Evolutionary conservation across 2,888 invertebrate genomes (phyloP).

Genomic region (Drosophila gaucha): DNA sequence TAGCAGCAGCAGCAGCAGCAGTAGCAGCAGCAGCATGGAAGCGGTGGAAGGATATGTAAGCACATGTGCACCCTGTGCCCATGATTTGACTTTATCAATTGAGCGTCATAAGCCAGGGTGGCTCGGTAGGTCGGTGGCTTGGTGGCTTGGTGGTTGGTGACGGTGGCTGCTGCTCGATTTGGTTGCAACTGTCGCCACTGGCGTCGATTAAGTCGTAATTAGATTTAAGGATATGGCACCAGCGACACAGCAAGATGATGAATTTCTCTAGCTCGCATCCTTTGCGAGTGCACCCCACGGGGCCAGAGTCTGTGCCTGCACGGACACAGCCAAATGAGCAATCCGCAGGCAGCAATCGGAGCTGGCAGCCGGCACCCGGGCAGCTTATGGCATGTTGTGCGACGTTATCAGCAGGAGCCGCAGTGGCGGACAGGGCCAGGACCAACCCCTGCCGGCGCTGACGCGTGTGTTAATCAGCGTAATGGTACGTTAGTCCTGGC

Average conservation of each 20-base stretch:
- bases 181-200: slow-evolving; percentile 82
- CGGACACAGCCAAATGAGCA: slow-evolving; percentile 75
- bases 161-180: slow-evolving; percentile 43
- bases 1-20: slow-evolving; percentile 14
- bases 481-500: slow-evolving; percentile 77
- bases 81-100: slow-evolving; percentile 83
- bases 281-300: slow-evolving; percentile 65
- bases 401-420: slow-evolving; percentile 72
- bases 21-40: neutral
- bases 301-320: slow-evolving; percentile 30
- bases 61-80: slow-evolving; percentile 59
- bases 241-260: slow-evolving; percentile 82
- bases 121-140: slow-evolving; percentile 22
- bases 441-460: slow-evolving; percentile 49
- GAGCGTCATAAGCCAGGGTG: slow-evolving; percentile 79
- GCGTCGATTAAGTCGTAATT: slow-evolving; percentile 85
- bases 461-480: slow-evolving; percentile 83
- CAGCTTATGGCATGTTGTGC: slow-evolving; percentile 80
- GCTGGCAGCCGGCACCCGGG: slow-evolving; percentile 36
- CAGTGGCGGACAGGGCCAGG: slow-evolving; percentile 28
- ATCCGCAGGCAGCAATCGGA: slow-evolving; percentile 47
- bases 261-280: slow-evolving; percentile 70
- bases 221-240: slow-evolving; percentile 85
- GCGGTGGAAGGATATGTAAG: slow-evolving; percentile 32
- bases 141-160: slow-evolving; percentile 53